Base-by-base conservation (phyloP, 2,113 vertebrate genomes). In the Pangasianodon hypophthalmus region DNA sequence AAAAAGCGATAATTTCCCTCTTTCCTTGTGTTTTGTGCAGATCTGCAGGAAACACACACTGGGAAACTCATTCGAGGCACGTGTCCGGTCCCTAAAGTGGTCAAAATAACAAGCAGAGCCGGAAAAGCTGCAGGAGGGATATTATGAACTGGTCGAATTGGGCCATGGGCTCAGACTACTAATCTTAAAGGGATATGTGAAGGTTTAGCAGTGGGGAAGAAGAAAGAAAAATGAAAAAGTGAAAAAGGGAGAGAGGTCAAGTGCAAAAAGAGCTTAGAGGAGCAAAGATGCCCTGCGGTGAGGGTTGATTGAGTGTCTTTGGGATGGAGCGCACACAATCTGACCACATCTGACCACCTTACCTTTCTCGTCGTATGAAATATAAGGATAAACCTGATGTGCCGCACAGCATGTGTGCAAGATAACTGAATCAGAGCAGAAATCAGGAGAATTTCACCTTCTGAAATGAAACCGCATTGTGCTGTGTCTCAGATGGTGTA, bases 231-330 rank as follows among this genome's bases (percentile, higher is more conserved):
- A 50, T 24, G 37, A 69, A 85, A 29, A 37, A 88, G 54, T 41
- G 21, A 62, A 64, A 77, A 24, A 46, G 56, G 62, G 58, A 37
- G 60, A 19, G 77, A 6, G n/a, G 58, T 62, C 62, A 80, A 81
- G 54, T 56, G 69, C 56, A 52, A 80, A 87, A 79, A 89, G 87
- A 44, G 67, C 92, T 85, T 75, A 67, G 56, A 84, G 56, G 41
- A 89, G 83, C 56, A 64, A 77, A 89, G 93, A 92, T 89, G 91
- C 89, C 95, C 92, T 93, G 94, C 90, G 92, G 94, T 89, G 94
- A 93, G 91, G 60, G 89, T 91, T 95, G 95, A 95, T 95, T 93
- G 94, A 95, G 93, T 93, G 93, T 92, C 94, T 84, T 52, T 71
- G 90, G 73, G 91, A 90, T 94, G 91, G 50, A 64, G 58, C 24